phyloP scores from a whole-genome alignment of 2,797 vertebrate genomes.

The Sebastes iracundus region DNA sequence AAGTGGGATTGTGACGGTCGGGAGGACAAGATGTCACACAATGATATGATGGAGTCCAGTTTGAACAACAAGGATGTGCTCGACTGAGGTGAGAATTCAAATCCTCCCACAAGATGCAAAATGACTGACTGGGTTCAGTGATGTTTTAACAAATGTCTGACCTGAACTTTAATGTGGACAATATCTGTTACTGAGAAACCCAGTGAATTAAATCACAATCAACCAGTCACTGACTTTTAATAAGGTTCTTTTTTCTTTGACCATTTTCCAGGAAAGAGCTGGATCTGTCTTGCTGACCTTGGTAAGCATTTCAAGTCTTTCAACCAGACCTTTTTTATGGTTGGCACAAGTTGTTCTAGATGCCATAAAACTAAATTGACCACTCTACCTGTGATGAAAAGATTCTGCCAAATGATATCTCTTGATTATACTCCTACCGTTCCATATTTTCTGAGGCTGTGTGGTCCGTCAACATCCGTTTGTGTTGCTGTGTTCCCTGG shows the following conservation, averaged over 20 bases:
- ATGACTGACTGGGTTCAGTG: conserved; percentile 57
- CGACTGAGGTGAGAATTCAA: conserved; percentile 25
- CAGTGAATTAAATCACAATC: fast-evolving
- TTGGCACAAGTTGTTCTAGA: not conserved
- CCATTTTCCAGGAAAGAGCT: not conserved
- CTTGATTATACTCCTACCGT: conserved; percentile 84
- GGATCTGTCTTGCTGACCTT: fast-evolving
- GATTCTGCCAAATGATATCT: conserved; percentile 85
- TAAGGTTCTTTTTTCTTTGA: not conserved
- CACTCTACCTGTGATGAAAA: conserved; percentile 73
- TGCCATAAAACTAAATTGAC: not conserved
- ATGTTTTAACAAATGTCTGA: conserved; percentile 86
- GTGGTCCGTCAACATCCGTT: fast-evolving
- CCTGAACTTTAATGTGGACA: conserved; percentile 81
- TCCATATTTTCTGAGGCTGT: conserved; percentile 81
- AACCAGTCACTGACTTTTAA: not conserved
- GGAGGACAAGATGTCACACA: fast-evolving
- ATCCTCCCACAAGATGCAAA: fast-evolving
- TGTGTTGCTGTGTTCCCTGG: not conserved
- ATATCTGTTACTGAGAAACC: conserved; percentile 68
- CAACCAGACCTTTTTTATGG: not conserved
- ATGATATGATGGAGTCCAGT: no score
- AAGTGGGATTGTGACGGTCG: fast-evolving
- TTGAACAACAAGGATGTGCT: fast-evolving
- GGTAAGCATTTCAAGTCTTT: conserved; percentile 11